Evolutionary conservation across 2,888 invertebrate genomes (phyloP).

Genomic region (Arrhopalites spinosus): DNA sequence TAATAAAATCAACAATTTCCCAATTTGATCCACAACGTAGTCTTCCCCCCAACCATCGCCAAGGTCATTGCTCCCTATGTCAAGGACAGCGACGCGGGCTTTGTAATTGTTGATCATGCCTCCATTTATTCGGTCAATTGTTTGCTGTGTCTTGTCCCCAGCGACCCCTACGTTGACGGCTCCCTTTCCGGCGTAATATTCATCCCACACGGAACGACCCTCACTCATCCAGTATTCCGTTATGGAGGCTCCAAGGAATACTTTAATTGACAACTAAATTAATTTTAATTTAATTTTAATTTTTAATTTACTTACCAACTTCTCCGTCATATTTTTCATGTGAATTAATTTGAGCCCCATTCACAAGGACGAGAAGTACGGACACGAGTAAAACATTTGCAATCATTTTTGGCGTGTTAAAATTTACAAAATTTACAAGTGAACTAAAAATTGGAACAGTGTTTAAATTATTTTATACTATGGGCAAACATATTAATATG

Average conservation of each 20-base stretch:
- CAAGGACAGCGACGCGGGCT: background rate
- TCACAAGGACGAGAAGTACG: too few species aligned
- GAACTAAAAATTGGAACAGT: too few species aligned
- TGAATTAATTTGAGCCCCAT: too few species aligned
- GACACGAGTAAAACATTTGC: too few species aligned
- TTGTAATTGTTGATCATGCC: background rate
- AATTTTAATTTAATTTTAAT: too few species aligned
- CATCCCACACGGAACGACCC: slow-evolving; percentile 13
- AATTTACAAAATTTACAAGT: too few species aligned
- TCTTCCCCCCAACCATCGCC: background rate
- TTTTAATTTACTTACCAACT: too few species aligned
- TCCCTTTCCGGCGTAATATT: background rate
- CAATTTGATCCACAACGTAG: background rate
- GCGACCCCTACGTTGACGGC: background rate
- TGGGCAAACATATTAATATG: too few species aligned
- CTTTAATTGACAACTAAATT: background rate
- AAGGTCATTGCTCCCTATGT: slow-evolving; percentile 11
- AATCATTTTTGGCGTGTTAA: too few species aligned
- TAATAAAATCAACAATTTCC: background rate
- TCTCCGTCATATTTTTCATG: too few species aligned
- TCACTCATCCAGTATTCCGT: slow-evolving; percentile 3
- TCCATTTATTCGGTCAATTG: background rate
- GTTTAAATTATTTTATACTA: too few species aligned
- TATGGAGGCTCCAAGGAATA: slow-evolving; percentile 18
- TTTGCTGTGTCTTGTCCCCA: slow-evolving; percentile 10